A percentile compares a stretch with the other conserved stretches of the same genome.
Conservation (phyloP, 2,113 vertebrate genomes). For the Murina feae region DNA sequence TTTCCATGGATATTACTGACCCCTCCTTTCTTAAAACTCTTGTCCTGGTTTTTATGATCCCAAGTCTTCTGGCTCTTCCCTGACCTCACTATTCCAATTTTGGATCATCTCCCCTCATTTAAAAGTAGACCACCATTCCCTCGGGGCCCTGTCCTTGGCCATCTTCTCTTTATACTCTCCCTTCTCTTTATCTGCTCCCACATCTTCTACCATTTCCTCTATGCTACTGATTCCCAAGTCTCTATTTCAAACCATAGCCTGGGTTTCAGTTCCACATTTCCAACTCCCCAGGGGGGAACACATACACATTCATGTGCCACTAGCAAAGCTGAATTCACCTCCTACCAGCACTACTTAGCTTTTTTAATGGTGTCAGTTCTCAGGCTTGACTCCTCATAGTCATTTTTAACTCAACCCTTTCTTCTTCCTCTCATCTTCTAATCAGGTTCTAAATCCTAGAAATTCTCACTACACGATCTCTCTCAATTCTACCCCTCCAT, state of each 20-base stretch:
- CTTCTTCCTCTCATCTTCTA: background rate
- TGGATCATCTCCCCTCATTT: background rate
- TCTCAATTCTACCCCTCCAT: background rate
- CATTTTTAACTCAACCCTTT: background rate
- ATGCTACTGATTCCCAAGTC: background rate
- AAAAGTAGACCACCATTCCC: background rate
- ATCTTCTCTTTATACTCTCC: background rate
- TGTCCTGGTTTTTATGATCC: background rate
- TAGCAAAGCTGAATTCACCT: background rate
- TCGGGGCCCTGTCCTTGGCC: background rate
- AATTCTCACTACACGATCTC: background rate
- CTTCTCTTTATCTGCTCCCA: background rate
- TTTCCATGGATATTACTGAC: background rate
- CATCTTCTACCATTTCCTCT: background rate
- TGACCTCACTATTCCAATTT: background rate
- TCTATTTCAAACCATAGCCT: background rate
- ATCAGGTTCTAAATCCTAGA: background rate
- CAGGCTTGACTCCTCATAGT: background rate
- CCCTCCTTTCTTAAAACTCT: background rate
- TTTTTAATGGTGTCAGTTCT: background rate
- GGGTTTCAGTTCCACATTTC: background rate
- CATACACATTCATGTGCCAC: accelerated
- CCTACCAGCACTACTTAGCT: too few relatives aligned
- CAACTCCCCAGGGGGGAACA: background rate
- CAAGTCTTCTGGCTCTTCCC: background rate